phyloP scores from a whole-genome alignment of 1,140 invertebrate genomes.

The Micrasema minimum region DNA sequence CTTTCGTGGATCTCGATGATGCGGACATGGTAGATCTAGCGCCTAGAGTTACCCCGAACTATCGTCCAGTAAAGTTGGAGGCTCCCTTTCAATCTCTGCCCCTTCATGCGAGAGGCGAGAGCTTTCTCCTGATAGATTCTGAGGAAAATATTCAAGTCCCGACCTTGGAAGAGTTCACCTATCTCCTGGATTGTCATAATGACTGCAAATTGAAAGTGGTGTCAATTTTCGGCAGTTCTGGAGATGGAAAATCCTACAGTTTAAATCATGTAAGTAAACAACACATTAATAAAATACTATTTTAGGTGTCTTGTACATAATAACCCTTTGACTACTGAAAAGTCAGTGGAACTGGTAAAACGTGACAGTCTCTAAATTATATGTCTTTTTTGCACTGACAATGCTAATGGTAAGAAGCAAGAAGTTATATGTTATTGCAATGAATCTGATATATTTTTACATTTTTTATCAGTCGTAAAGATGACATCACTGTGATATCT shows the following conservation, averaged over 20 bases:
- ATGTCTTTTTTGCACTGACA: too few species aligned
- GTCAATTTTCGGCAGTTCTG: slow-evolving; percentile 89
- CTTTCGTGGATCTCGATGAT: slow-evolving; percentile 5
- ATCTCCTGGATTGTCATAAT: slow-evolving; percentile 62
- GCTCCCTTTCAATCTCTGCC: slow-evolving; percentile 43
- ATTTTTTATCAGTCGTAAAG: too few species aligned
- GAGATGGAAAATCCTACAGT: slow-evolving; percentile 87
- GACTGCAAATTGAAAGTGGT: slow-evolving; percentile 80
- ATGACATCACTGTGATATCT: too few species aligned
- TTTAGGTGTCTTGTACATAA: too few species aligned
- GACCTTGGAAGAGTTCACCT: slow-evolving; percentile 66
- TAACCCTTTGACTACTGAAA: too few species aligned
- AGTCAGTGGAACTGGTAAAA: too few species aligned
- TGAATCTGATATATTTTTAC: too few species aligned
- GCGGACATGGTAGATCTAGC: slow-evolving; percentile 22
- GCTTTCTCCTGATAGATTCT: slow-evolving; percentile 70
- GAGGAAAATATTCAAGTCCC: slow-evolving; percentile 68
- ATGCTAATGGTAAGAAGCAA: too few species aligned
- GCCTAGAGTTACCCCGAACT: not conserved
- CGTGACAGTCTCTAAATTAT: too few species aligned
- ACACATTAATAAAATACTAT: too few species aligned
- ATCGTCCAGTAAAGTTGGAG: slow-evolving; percentile 4
- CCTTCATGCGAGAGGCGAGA: slow-evolving; percentile 48
- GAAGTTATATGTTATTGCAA: too few species aligned
- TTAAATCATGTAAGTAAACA: slow-evolving; percentile 77